Conservation (phyloP, 1,140 invertebrate species). For the Hestina assimilis region DNA sequence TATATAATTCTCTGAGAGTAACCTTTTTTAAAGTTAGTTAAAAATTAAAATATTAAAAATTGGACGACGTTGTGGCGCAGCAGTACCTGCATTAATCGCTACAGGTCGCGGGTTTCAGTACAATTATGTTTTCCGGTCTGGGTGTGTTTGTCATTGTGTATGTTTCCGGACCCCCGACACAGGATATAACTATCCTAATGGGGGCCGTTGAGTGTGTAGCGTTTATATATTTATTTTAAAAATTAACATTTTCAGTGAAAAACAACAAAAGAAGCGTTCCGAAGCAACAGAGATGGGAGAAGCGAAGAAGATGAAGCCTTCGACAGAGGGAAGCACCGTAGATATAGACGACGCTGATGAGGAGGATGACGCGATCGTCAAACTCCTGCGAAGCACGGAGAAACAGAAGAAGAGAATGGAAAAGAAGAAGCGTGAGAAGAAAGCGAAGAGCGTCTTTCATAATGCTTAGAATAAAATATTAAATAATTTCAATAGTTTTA, state of each 20-base stretch:
- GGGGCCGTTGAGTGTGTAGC: too few relatives aligned
- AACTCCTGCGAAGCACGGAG: conserved; percentile 66
- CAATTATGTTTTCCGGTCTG: too few relatives aligned
- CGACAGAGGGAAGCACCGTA: conserved; percentile 44
- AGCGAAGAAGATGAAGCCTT: conserved; percentile 43
- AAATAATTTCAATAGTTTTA: too few relatives aligned
- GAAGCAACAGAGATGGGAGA: conserved; percentile 14
- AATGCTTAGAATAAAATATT: conserved; percentile 54
- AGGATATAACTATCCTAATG: too few relatives aligned
- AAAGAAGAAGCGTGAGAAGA: conserved; percentile 66
- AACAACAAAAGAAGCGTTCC: conserved; percentile 34
- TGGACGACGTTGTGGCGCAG: too few relatives aligned
- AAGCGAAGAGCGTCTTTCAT: conserved; percentile 68
- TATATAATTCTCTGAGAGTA: too few relatives aligned
- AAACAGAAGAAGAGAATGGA: conserved; percentile 61
- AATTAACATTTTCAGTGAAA: conserved; percentile 40
- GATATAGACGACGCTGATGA: conserved; percentile 23
- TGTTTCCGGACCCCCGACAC: too few relatives aligned
- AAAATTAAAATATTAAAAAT: too few relatives aligned
- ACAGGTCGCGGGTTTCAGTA: too few relatives aligned
- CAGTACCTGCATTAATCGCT: too few relatives aligned
- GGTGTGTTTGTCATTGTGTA: too few relatives aligned
- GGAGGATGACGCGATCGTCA: conserved; percentile 49
- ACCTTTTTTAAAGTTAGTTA: too few relatives aligned
- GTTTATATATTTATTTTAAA: neutral